Evolutionary conservation across 1,140 invertebrate genomes (phyloP).

Genomic region (Limonius californicus): DNA sequence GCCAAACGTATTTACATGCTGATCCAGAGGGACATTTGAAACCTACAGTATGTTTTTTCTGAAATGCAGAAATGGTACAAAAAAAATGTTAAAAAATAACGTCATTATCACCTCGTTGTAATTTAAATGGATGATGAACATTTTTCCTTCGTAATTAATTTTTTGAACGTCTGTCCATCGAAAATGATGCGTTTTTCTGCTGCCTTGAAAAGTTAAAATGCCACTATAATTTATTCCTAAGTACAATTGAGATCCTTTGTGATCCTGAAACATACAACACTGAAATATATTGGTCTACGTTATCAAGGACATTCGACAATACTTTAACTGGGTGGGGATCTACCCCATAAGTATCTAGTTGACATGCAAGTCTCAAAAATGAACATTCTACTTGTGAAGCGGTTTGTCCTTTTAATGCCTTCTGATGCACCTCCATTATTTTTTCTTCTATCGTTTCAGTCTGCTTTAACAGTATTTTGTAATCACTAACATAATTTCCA

Average conservation of each 20-base stretch:
- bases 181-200: constrained; percentile 89
- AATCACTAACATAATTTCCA: constrained; percentile 86
- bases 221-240: constrained; percentile 93
- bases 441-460: constrained; percentile 86
- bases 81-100: background rate
- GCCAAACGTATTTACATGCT: constrained; percentile 91
- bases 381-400: constrained; percentile 74
- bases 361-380: constrained; percentile 83
- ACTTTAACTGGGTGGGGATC: constrained; percentile 98
- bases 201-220: constrained; percentile 92
- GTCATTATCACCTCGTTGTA: constrained; percentile 53
- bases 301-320: constrained; percentile 22
- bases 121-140: constrained; percentile 93
- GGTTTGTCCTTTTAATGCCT: constrained; percentile 66
- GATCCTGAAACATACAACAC: constrained; percentile 74
- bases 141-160: constrained; percentile 96
- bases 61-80: constrained; percentile 52
- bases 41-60: constrained; percentile 95
- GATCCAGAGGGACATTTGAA: constrained; percentile 90
- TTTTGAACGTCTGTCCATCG: constrained; percentile 94
- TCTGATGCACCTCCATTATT: constrained; percentile 85
- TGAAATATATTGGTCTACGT: too few species aligned
- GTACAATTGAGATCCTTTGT: constrained; percentile 84
- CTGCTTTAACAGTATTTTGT: constrained; percentile 89
- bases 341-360: constrained; percentile 93